phyloP scores from a whole-genome alignment of 2,888 invertebrate species.

The Odontocolon sp. region DNA sequence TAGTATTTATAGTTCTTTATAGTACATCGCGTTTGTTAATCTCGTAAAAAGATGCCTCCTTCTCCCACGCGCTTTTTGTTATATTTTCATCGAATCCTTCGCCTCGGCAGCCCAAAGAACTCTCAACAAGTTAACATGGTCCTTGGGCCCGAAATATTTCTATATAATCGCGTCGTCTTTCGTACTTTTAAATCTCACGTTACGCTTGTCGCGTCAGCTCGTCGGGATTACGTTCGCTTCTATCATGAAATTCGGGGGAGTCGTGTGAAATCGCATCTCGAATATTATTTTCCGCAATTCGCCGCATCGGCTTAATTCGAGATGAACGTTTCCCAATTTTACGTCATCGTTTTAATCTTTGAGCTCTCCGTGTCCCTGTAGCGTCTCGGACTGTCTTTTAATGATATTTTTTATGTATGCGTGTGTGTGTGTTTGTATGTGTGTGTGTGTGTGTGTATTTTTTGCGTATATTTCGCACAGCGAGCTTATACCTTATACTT shows the following conservation, averaged over 20 bases:
- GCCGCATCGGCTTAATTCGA: background rate
- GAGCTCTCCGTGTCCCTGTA: constrained; percentile 62
- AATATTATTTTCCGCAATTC: background rate
- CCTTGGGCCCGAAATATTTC: constrained; percentile 67
- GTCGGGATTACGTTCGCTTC: constrained; percentile 11
- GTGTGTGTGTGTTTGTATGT: constrained; percentile 14
- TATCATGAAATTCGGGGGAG: background rate
- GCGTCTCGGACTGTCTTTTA: background rate
- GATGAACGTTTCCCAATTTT: background rate
- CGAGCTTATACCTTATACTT: constrained; percentile 33
- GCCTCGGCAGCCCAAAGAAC: constrained; percentile 75
- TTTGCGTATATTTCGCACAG: constrained; percentile 43
- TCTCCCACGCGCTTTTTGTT: constrained; percentile 44
- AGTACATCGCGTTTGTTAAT: constrained; percentile 74
- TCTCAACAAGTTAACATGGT: constrained; percentile 80
- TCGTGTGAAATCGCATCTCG: background rate
- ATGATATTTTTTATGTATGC: background rate
- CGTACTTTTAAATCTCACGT: constrained; percentile 29
- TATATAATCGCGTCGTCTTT: constrained; percentile 52
- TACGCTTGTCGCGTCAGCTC: constrained; percentile 28
- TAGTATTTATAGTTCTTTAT: constrained; percentile 76
- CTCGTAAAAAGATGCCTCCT: constrained; percentile 73
- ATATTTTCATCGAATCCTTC: constrained; percentile 54
- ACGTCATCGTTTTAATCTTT: constrained; percentile 33
- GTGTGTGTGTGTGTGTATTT: constrained; percentile 24